Conservation (phyloP, 2,888 invertebrate genomes). For the Chrysotoxum bicinctum region DNA sequence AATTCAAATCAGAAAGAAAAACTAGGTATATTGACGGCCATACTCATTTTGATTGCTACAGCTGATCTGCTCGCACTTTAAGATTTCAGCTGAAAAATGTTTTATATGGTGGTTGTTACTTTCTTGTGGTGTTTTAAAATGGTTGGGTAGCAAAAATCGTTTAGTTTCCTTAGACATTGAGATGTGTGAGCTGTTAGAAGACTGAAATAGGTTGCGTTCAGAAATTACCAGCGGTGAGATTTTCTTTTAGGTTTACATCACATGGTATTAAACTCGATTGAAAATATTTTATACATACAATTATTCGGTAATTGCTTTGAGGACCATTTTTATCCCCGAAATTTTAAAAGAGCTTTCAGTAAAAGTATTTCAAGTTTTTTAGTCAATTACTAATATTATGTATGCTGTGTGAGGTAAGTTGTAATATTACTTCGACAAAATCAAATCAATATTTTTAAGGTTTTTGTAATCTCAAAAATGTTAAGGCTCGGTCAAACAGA, state of each 20-base stretch:
- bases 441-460: too few species aligned
- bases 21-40: slow-evolving; percentile 59
- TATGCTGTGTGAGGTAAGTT: too few species aligned
- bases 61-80: slow-evolving; percentile 32
- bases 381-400: too few species aligned
- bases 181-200: neutral
- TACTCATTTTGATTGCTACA: slow-evolving; percentile 46
- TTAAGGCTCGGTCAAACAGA: too few species aligned
- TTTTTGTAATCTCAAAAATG: too few species aligned
- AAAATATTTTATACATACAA: too few species aligned
- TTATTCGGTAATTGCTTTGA: too few species aligned
- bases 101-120: slow-evolving; percentile 25
- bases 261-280: neutral
- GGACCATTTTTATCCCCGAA: too few species aligned
- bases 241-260: neutral
- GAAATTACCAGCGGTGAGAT: neutral
- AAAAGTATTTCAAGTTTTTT: too few species aligned
- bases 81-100: neutral
- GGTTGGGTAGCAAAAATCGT: slow-evolving; percentile 2
- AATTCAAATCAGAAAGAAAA: slow-evolving; percentile 67
- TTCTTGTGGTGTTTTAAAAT: neutral
- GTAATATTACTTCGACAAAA: too few species aligned
- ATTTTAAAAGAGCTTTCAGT: too few species aligned
- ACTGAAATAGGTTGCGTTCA: neutral
- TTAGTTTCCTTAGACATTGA: neutral